phyloP scores from a whole-genome alignment of 1,140 invertebrate genomes.

The Helicoverpa armigera region DNA sequence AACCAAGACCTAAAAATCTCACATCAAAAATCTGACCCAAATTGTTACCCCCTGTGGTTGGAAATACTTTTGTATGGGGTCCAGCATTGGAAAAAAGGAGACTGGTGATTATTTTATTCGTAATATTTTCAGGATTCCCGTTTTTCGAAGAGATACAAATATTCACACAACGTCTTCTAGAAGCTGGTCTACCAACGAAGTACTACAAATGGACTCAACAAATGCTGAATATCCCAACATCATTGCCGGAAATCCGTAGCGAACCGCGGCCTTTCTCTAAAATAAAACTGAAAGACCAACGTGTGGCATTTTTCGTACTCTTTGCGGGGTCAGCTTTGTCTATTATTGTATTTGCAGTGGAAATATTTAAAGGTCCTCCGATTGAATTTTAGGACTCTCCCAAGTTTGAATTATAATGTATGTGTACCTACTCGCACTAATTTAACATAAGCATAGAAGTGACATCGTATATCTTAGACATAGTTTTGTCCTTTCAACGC shows the following conservation, averaged over 20 bases:
- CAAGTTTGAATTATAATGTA: no score
- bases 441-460: no score
- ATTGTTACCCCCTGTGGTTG: no score
- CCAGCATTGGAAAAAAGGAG: no score
- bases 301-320: conserved; percentile 52
- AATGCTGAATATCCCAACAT: conserved; percentile 30
- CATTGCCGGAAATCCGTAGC: neutral
- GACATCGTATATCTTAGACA: no score
- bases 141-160: conserved; percentile 47
- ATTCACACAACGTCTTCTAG: conserved; percentile 50
- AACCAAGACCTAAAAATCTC: no score
- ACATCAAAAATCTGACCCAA: no score
- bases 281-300: conserved; percentile 44
- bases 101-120: no score
- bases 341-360: conserved; percentile 38
- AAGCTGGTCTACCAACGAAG: conserved; percentile 53
- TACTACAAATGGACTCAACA: conserved; percentile 58
- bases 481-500: no score
- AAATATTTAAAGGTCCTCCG: conserved; percentile 41
- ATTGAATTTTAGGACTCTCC: no score
- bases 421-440: no score
- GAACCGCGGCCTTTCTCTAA: conserved; percentile 48
- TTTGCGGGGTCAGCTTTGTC: conserved; percentile 46
- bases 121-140: conserved; percentile 58
- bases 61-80: no score